These are phyloP conservation scores for Pandemis corylana DNA, from an alignment of 2,888 invertebrate species.

Conservation along the genomic window DNA sequence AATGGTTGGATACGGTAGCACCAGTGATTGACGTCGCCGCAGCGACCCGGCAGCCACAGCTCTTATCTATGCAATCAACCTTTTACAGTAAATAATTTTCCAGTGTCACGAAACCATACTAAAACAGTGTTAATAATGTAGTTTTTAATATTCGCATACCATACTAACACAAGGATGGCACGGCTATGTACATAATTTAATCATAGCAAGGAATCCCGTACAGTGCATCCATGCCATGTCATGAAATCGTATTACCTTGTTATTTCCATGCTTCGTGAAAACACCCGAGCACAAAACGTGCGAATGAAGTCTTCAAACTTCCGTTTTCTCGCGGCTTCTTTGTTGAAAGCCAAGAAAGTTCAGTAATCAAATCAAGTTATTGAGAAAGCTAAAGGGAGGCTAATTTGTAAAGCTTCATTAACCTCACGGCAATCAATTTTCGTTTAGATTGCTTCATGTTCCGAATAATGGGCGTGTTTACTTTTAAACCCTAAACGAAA, in stretches of 20 bases:
- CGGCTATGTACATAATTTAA: slow-evolving; percentile 64
- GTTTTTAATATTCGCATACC: neutral
- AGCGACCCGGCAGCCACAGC: neutral
- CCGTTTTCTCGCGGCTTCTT: neutral
- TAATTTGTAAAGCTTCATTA: neutral
- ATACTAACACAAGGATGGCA: neutral
- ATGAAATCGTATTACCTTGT: slow-evolving; percentile 67
- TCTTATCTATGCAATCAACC: neutral
- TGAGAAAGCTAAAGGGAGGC: neutral
- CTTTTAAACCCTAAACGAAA: too few species aligned
- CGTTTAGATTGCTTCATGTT: neutral
- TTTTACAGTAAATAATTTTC: neutral
- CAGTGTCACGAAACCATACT: neutral
- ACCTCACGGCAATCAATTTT: too few species aligned
- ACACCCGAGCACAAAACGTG: neutral
- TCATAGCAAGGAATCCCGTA: slow-evolving; percentile 69
- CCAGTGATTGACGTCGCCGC: too few species aligned
- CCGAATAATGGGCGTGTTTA: too few species aligned
- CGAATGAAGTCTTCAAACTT: neutral
- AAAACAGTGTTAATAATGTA: neutral
- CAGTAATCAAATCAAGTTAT: neutral
- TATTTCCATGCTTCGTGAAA: neutral
- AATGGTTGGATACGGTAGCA: too few species aligned
- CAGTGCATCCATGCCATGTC: slow-evolving; percentile 56
- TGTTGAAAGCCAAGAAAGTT: neutral